Base-by-base conservation (phyloP, 2,797 vertebrate species). In the Heterohyrax brucei region DNA sequence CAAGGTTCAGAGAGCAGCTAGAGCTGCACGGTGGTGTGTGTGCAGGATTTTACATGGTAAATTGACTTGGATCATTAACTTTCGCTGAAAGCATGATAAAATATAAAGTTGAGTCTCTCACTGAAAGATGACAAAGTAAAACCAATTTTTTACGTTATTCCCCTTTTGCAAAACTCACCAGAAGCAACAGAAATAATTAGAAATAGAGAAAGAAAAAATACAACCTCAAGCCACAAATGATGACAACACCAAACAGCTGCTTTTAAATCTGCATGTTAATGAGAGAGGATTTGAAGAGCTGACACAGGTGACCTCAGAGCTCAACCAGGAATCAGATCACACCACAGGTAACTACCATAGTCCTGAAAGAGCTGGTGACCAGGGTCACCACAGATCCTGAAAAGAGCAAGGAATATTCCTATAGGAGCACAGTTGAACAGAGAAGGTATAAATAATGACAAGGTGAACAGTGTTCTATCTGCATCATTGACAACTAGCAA, bases 101-200 rank as follows among this genome's bases (percentile, higher is more conserved):
- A 39, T 39, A 39, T 39, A 39, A 39, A 39, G 39, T 39, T 39
- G 39, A 39, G 39, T 39, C 10, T 92, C 91, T 19, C 21, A 53
- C 19, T 64, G 70, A 86, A 86, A 86, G 53, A 72, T 21, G 26
- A 39, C 66, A 50, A 83, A 75, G 13, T 66, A 33, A 76, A 18
- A 6, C 2, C 59, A 1, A 44, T 75, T 61, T 64, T 79, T 44
- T 7, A 26, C 39, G 24, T 78, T 76, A 10, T 26, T 22, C 1
- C 3, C n/a, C 21, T 89, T 77, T 59, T 48, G 21, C 79, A 28
- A 30, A 91, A 62, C 44, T 93, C 62, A 39, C 85, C 39, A 72
- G 85, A 91, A 89, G 46, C 82, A 75, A 48, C 7, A 13, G 48
- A 70, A 79, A 39, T 88, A 87, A 78, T 61, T 70, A 61, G 48